phyloP scores from a whole-genome alignment of 2,113 vertebrate genomes.

The Haemorhous mexicanus region DNA sequence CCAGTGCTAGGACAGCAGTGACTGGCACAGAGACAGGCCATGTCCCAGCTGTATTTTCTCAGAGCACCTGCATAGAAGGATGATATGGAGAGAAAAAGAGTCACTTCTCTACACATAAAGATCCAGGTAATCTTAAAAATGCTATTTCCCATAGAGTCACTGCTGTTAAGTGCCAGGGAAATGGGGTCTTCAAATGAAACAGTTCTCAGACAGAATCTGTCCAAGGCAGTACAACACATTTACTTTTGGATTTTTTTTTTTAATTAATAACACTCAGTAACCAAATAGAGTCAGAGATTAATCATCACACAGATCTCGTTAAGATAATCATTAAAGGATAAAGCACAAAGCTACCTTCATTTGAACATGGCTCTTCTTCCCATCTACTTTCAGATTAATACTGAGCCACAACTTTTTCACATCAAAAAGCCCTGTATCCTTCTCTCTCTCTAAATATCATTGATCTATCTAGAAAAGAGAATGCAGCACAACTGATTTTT shows the following conservation, averaged over 20 bases:
- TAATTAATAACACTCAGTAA: background rate
- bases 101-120: background rate
- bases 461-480: background rate
- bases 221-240: background rate
- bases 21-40: background rate
- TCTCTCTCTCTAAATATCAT: background rate
- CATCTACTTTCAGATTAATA: background rate
- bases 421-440: background rate
- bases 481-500: background rate
- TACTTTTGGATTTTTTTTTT: background rate
- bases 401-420: background rate
- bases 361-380: background rate
- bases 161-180: background rate
- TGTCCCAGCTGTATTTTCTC: background rate
- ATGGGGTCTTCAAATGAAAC: background rate
- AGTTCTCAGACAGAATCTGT: background rate
- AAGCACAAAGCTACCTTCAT: background rate
- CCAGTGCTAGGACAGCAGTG: background rate
- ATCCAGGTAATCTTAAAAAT: background rate
- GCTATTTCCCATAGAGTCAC: background rate
- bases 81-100: background rate
- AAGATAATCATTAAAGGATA: background rate
- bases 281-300: background rate
- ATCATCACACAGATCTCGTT: background rate
- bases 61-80: background rate